Evolutionary conservation across 2,797 vertebrate genomes (phyloP).

Genomic region (Aeoliscus strigatus): DNA sequence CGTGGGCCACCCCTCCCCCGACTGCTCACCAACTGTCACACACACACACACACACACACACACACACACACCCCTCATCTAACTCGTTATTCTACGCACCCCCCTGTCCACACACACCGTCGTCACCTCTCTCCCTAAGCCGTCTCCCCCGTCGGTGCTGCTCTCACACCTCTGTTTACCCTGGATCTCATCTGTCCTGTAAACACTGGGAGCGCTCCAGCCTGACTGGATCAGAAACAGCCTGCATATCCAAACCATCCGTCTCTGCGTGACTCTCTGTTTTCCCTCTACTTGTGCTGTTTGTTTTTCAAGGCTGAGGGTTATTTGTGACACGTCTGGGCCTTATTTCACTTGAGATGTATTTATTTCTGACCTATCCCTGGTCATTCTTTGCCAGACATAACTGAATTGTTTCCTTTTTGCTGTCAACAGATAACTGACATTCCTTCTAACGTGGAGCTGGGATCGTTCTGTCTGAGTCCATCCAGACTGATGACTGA

Average conservation of each 20-base stretch:
- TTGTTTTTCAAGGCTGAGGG: too few relatives aligned
- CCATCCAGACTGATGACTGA: conserved; percentile 27
- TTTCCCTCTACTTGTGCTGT: too few relatives aligned
- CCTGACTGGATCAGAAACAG: too few relatives aligned
- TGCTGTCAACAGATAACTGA: conserved; percentile 56
- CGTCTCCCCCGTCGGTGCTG: conserved; percentile 17
- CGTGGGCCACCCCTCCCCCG: conserved; percentile 25
- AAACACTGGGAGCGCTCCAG: too few relatives aligned
- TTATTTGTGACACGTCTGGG: too few relatives aligned
- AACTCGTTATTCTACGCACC: conserved; percentile 37
- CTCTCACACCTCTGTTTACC: neutral
- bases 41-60: conserved; percentile 25
- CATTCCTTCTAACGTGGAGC: conserved; percentile 50
- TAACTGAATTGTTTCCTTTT: conserved; percentile 44
- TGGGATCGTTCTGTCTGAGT: conserved; percentile 10
- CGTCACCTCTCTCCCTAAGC: conserved; percentile 24
- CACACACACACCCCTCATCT: too few relatives aligned
- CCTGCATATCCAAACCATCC: too few relatives aligned
- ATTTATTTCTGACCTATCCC: conserved; percentile 25
- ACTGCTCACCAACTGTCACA: conserved; percentile 46
- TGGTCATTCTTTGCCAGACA: conserved; percentile 37
- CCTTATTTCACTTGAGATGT: too few relatives aligned
- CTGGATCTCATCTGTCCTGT: too few relatives aligned
- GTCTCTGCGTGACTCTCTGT: too few relatives aligned
- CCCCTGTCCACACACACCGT: neutral